phyloP scores from a whole-genome alignment of 2,888 invertebrate genomes.

The Brenthis hecate region DNA sequence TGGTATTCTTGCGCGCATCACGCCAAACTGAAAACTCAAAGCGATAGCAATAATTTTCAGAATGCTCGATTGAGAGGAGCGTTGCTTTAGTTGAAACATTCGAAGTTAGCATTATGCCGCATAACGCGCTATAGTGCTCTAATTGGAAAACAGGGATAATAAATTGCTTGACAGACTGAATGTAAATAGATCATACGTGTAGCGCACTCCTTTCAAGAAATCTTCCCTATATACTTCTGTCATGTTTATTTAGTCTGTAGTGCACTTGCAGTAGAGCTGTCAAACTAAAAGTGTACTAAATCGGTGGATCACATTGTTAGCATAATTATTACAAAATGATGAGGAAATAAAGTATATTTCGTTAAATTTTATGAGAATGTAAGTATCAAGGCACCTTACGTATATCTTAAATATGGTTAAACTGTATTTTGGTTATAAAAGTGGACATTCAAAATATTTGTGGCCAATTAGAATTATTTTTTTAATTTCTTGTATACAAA shows the following conservation, averaged over 20 bases:
- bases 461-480: not conserved
- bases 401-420: not conserved
- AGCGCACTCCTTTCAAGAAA: too few species aligned
- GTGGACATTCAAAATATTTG: constrained; percentile 2
- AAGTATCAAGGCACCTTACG: constrained; percentile 23
- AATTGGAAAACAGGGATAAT: too few species aligned
- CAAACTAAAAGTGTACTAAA: constrained; percentile 33
- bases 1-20: too few species aligned
- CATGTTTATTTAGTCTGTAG: constrained; percentile 10
- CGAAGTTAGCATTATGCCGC: too few species aligned
- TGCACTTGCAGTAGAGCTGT: constrained; percentile 16
- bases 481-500: too few species aligned
- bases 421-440: not conserved
- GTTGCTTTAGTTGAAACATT: too few species aligned
- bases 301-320: constrained; percentile 24
- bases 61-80: too few species aligned
- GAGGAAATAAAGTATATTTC: constrained; percentile 25
- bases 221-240: not conserved
- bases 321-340: constrained; percentile 32
- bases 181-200: too few species aligned
- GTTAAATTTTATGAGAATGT: constrained; percentile 38
- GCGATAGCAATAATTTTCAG: too few species aligned
- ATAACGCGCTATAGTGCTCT: too few species aligned
- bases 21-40: too few species aligned
- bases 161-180: too few species aligned